phyloP scores from a whole-genome alignment of 2,797 vertebrate genomes.

The Dryobates pubescens region DNA sequence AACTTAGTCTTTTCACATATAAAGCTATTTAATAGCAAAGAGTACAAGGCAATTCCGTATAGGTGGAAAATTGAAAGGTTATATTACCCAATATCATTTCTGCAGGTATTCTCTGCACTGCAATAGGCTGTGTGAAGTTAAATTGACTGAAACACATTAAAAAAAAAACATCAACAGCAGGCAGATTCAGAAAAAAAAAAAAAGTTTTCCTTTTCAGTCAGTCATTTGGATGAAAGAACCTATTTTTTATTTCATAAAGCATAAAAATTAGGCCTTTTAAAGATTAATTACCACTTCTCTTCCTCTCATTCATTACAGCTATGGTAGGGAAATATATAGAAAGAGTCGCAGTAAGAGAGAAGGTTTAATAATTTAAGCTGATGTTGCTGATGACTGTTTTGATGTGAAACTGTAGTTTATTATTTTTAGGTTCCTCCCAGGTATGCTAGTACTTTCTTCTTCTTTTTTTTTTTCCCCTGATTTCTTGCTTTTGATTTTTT shows the following conservation, averaged over 20 bases:
- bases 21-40: not conserved
- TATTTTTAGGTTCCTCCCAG: not conserved
- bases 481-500: not conserved
- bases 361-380: not conserved
- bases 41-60: not conserved
- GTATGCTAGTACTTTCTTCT: not conserved
- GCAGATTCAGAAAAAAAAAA: not conserved
- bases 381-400: not conserved
- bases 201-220: not conserved
- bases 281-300: rapidly evolving
- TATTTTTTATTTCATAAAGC: not conserved
- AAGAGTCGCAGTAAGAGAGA: not conserved
- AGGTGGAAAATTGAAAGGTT: not conserved
- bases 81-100: not conserved
- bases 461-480: not conserved
- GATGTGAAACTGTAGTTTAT: not conserved
- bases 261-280: not conserved
- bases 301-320: not conserved
- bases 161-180: not conserved
- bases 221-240: not conserved
- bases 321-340: rapidly evolving
- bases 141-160: not conserved
- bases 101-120: not conserved
- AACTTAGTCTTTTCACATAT: not conserved
- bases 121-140: not conserved